These are phyloP conservation scores for Amphiprion clarkii DNA, from an alignment of 2,797 vertebrate species.

Conservation along the genomic window DNA sequence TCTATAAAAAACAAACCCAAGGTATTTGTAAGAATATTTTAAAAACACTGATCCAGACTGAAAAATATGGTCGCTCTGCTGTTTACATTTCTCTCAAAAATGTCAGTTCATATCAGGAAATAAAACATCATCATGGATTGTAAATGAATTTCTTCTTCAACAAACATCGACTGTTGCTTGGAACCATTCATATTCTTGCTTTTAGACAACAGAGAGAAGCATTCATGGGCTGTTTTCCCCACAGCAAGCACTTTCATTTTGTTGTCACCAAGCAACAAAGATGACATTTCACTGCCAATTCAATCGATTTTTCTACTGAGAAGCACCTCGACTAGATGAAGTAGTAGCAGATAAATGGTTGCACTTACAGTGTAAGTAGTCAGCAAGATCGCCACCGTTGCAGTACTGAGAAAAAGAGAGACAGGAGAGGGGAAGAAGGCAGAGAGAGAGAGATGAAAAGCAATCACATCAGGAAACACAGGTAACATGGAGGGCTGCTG, in stretches of 20 bases:
- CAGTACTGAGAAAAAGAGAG: constrained; percentile 88
- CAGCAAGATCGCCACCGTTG: constrained; percentile 97
- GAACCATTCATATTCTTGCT: background rate
- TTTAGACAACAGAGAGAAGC: background rate
- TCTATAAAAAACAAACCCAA: background rate
- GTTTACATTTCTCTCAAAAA: background rate
- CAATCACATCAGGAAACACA: constrained; percentile 46
- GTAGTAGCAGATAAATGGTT: constrained; percentile 25
- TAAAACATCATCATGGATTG: background rate
- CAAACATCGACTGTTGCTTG: background rate
- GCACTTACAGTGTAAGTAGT: constrained; percentile 97
- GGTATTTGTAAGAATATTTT: background rate
- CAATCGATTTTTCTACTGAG: constrained; percentile 1
- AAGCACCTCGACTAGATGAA: background rate
- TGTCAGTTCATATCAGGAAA: background rate
- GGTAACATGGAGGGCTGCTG: constrained; percentile 14
- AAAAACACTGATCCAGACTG: background rate
- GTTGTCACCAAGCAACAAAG: constrained; percentile 14
- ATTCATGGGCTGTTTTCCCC: background rate
- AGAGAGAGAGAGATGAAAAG: constrained; percentile 25
- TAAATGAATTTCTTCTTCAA: background rate
- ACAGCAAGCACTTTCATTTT: background rate
- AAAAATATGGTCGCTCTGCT: background rate
- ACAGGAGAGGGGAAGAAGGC: background rate
- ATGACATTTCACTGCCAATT: constrained; percentile 8